Evolutionary conservation across 2,797 vertebrate species (phyloP).

Genomic region (Myotis findleyi): DNA sequence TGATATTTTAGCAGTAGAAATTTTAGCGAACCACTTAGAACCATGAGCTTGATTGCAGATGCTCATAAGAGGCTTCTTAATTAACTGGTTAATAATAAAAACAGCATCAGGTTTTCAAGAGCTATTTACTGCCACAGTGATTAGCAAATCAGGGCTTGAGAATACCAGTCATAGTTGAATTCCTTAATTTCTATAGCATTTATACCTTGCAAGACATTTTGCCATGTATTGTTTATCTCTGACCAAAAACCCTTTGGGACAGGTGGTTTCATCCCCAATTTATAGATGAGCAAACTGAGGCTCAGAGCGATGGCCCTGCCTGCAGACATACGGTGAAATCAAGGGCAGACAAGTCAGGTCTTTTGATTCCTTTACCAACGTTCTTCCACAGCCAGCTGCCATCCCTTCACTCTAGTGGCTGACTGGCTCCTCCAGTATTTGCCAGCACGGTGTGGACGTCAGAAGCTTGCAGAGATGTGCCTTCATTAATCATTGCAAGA

Average conservation of each 20-base stretch:
- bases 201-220: neutral
- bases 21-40: slow-evolving; percentile 33
- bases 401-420: neutral
- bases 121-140: slow-evolving; percentile 3
- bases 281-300: slow-evolving; percentile 29
- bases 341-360: neutral
- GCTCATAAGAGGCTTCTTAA: slow-evolving; percentile 37
- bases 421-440: neutral
- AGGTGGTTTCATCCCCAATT: neutral
- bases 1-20: slow-evolving; percentile 15
- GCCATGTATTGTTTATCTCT: neutral
- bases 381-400: neutral
- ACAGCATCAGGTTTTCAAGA: neutral
- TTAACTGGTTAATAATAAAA: slow-evolving; percentile 62
- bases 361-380: neutral
- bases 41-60: slow-evolving; percentile 32
- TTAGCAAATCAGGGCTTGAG: slow-evolving; percentile 30
- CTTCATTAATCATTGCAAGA: slow-evolving; percentile 43
- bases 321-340: neutral
- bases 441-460: neutral
- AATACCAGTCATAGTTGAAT: neutral
- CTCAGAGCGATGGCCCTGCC: neutral
- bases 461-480: neutral
- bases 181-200: slow-evolving; percentile 17
- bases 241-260: neutral